These are phyloP conservation scores for Oxyura jamaicensis DNA, from an alignment of 2,113 vertebrate species.

Conservation along the genomic window DNA sequence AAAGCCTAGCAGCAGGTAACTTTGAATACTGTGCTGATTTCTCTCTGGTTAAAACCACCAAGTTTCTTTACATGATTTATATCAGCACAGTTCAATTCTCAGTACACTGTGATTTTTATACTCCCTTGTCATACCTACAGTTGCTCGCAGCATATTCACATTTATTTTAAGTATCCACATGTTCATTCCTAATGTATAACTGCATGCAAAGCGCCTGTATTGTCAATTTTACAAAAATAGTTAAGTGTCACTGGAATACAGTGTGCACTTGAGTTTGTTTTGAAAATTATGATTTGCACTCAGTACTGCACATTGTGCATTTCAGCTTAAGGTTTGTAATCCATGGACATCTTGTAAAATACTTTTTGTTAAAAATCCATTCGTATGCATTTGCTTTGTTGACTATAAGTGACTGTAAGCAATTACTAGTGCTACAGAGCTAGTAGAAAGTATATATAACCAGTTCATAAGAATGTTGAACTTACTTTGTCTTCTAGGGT, in stretches of 20 bases:
- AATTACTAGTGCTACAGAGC: background rate
- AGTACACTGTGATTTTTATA: background rate
- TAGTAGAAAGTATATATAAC: background rate
- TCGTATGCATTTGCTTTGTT: background rate
- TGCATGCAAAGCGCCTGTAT: background rate
- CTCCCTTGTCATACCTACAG: background rate
- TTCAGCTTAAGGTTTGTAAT: background rate
- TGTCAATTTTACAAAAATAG: background rate
- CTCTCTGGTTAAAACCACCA: background rate
- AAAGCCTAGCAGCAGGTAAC: background rate
- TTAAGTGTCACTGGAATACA: background rate
- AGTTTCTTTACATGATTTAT: background rate
- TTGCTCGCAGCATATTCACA: background rate
- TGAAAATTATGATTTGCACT: background rate
- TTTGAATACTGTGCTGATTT: background rate
- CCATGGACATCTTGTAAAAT: background rate
- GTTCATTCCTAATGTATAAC: background rate
- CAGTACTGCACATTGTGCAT: background rate
- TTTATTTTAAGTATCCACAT: background rate
- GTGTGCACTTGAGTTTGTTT: background rate
- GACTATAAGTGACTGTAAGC: background rate
- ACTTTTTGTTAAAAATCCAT: background rate
- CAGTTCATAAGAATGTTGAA: background rate
- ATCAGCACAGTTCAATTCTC: background rate
- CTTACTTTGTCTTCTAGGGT: background rate